Percentiles rank a stretch among this genome's conserved stretches.
Conservation (phyloP, 2,797 vertebrate species). For the Anabacerthia variegaticeps region DNA sequence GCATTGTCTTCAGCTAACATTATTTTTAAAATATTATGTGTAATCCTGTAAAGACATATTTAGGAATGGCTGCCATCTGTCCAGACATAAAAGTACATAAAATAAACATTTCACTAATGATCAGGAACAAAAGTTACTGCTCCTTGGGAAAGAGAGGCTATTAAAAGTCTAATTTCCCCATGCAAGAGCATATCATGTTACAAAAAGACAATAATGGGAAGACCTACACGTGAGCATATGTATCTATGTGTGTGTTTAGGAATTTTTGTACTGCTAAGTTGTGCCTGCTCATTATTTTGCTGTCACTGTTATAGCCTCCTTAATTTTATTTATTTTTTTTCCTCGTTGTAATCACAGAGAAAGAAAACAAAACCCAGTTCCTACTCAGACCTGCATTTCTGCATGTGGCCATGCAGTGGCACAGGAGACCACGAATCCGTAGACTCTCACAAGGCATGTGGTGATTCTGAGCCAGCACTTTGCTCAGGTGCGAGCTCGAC, state of each 20-base stretch:
- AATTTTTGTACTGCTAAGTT: neutral
- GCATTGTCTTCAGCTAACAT: neutral
- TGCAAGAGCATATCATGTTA: neutral
- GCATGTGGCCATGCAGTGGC: neutral
- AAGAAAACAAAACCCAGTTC: neutral
- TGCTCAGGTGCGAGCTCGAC: fast-evolving
- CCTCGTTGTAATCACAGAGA: no score
- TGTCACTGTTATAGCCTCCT: neutral
- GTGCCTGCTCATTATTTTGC: neutral
- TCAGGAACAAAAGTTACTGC: neutral
- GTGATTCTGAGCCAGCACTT: fast-evolving
- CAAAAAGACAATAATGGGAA: neutral
- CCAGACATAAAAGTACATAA: neutral
- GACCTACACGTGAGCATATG: neutral
- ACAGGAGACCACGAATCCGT: neutral
- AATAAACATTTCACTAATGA: neutral
- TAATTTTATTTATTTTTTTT: neutral
- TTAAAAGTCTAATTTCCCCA: neutral
- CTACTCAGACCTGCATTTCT: neutral
- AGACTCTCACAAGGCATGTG: fast-evolving
- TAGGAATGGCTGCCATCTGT: neutral
- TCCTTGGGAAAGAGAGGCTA: neutral
- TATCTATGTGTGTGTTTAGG: neutral
- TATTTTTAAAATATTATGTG: neutral
- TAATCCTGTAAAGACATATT: neutral